Conservation (phyloP, 1,140 invertebrate species). For the Phthorimaea operculella region DNA sequence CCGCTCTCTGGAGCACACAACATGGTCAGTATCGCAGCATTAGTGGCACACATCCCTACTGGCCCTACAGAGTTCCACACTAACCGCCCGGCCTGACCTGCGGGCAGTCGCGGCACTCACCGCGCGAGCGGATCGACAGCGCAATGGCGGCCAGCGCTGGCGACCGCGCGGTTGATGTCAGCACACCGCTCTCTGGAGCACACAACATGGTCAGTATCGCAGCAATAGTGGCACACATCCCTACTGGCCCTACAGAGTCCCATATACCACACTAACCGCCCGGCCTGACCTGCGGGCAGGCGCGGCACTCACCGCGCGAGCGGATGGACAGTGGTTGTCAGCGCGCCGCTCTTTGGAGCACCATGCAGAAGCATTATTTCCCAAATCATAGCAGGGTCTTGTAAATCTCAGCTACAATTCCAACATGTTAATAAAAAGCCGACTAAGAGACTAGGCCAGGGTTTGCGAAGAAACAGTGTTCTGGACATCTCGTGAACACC, state of each 20-base stretch:
- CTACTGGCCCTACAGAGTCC: background rate
- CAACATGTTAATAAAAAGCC: no score
- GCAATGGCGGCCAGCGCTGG: conserved; percentile 8
- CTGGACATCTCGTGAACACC: no score
- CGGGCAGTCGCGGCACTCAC: conserved; percentile 7
- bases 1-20: background rate
- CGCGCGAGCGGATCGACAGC: conserved; percentile 11
- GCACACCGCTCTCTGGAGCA: background rate
- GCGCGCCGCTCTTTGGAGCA: background rate
- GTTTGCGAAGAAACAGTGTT: no score
- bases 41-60: no score
- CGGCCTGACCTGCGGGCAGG: background rate
- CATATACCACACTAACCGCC: background rate
- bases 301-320: conserved; percentile 8
- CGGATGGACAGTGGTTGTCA: conserved; percentile 12
- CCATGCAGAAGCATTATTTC: no score
- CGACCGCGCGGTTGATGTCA: background rate
- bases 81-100: background rate
- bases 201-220: background rate
- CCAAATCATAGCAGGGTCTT: no score
- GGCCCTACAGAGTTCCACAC: background rate
- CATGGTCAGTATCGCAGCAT: no score
- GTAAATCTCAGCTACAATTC: no score
- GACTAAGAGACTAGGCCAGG: no score
- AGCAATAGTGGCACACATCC: background rate